Evolutionary conservation across 2,113 vertebrate genomes (phyloP), one percentile per base, ranked within the genome.

Genomic region (Kryptolebias marmoratus): DNA sequence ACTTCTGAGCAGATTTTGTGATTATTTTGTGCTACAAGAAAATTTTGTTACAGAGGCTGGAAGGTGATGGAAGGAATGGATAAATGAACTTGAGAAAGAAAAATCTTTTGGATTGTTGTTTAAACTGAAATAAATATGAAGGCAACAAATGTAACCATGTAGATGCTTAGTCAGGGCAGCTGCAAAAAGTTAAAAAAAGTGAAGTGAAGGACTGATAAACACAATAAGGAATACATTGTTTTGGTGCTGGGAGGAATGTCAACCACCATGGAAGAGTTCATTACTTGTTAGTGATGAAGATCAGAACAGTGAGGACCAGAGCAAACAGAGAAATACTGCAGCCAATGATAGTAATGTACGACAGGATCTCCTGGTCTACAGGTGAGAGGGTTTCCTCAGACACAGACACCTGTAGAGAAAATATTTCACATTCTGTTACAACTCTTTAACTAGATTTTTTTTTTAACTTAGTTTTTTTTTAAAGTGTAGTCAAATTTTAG

Each of bases 281-380:
- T 47, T 10, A 48, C 62, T 54, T 72, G 1, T 80, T 82, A 18
- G 27, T 55, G 62, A 77, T 47, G 72, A 86, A 89, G 31, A 90
- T n/a, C 3, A 39, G 12, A 57, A 48, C 13, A 4, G 54, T 10
- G 13, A 68, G 15, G 39, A 32, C 28, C 12, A 0, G 30, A 11
- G 28, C 0, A 32, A 56, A 57, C 7, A 48, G 54, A 13, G 54
- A 68, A 6, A 58, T n/a, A 22, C 28, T 31, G 44, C 66, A 58
- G 54, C 66, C 44, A 32, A 27, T 68, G 28, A 47, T 11, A 47
- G 54, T 57, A 30, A 68, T 58, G 58, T 60, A 44, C 2, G 36
- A 44, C 36, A 44, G 27, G 16, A 56, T 48, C 18, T 16, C 42
- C 30, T 47, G n/a, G 42, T 68, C 42, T 56, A 56, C 5, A 9